Percentiles rank a stretch among this genome's conserved stretches.
Conservation (phyloP, 2,797 vertebrate genomes). For the Acomys russatus region DNA sequence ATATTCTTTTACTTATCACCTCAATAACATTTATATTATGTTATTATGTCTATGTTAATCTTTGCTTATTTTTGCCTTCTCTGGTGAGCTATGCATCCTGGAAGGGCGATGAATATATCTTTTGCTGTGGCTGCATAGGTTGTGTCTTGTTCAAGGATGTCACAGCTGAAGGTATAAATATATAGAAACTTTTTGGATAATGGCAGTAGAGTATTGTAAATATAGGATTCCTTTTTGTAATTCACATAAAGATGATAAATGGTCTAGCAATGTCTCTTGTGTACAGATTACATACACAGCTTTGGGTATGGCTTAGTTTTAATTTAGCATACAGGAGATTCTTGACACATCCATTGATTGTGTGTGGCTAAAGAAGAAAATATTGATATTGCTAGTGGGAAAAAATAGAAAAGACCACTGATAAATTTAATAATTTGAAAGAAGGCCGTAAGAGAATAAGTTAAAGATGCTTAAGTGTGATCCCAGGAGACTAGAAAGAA, state of each 20-base stretch:
- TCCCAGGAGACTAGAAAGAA: not conserved
- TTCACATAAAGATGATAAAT: slow-evolving; percentile 15
- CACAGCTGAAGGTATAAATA: not conserved
- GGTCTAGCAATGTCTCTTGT: not conserved
- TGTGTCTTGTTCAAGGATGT: not conserved
- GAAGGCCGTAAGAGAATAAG: slow-evolving; percentile 40
- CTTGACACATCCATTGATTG: not conserved
- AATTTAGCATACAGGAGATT: slow-evolving; percentile 2
- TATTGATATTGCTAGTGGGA: slow-evolving; percentile 20
- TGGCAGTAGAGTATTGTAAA: slow-evolving; percentile 1
- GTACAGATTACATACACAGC: not conserved
- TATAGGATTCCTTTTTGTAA: slow-evolving; percentile 30
- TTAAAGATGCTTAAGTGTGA: slow-evolving; percentile 48
- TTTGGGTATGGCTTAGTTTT: slow-evolving; percentile 9
- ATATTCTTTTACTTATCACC: slow-evolving; percentile 25
- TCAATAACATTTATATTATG: not conserved
- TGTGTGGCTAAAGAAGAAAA: slow-evolving; percentile 42
- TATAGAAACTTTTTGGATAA: slow-evolving; percentile 51
- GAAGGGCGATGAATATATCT: slow-evolving; percentile 10
- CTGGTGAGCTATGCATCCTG: slow-evolving; percentile 16
- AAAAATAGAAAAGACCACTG: not conserved
- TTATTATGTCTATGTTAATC: not conserved
- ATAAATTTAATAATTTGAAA: slow-evolving; percentile 49
- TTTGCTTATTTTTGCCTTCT: slow-evolving; percentile 53
- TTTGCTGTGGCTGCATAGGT: not conserved